Evolutionary conservation across 2,113 vertebrate species (phyloP).

Genomic region (Monopterus albus): DNA sequence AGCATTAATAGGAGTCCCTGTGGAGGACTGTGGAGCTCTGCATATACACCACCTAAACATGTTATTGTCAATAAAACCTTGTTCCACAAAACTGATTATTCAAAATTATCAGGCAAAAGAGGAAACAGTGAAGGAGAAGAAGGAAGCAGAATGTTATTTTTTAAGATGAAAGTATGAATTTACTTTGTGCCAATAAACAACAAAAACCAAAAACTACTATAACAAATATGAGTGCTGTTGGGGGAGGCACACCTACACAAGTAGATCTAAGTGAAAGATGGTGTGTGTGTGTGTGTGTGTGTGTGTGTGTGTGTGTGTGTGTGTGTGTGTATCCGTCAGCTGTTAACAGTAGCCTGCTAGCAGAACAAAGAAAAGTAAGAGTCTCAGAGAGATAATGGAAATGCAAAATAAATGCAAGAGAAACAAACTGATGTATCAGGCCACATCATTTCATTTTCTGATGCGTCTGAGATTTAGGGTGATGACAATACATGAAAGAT

Average conservation of each 20-base stretch:
- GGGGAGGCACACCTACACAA: too few relatives aligned
- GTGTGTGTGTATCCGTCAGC: constrained; percentile 18
- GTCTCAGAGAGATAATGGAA: constrained; percentile 43
- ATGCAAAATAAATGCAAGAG: constrained; percentile 10
- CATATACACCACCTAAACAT: too few relatives aligned
- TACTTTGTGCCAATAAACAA: background rate
- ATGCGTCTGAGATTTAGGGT: constrained; percentile 5
- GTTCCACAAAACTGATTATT: too few relatives aligned
- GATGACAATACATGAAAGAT: constrained; percentile 54
- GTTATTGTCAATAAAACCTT: too few relatives aligned
- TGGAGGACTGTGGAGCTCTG: too few relatives aligned
- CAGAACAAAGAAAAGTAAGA: background rate
- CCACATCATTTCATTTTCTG: constrained; percentile 2
- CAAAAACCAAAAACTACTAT: too few relatives aligned
- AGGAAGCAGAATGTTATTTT: background rate
- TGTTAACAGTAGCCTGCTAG: constrained; percentile 18
- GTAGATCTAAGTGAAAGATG: too few relatives aligned
- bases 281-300: too few relatives aligned
- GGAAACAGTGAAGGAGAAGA: too few relatives aligned
- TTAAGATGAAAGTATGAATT: background rate
- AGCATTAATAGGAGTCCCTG: too few relatives aligned
- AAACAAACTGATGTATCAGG: constrained; percentile 19
- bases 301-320: too few relatives aligned
- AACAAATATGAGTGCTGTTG: background rate
- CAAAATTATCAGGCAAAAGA: too few relatives aligned